Conservation (phyloP, 1,140 invertebrate genomes). For the Neoseiulus cucumeris region DNA sequence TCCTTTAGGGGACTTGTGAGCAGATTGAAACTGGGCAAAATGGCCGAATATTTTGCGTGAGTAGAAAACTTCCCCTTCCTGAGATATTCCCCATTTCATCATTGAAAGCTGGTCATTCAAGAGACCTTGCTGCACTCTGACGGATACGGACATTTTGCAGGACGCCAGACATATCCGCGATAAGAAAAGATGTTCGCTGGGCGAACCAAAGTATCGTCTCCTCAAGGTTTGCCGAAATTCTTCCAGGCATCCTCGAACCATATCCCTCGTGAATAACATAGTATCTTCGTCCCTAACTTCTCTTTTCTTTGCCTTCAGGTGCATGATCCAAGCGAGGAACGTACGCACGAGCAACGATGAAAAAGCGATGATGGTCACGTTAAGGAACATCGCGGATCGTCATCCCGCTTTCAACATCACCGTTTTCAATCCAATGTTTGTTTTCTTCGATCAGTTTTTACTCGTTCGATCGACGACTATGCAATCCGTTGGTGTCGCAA, state of each 20-base stretch:
- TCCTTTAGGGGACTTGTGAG: background rate
- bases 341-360: constrained; percentile 72
- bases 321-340: constrained; percentile 68
- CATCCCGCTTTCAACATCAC: constrained; percentile 54
- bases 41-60: background rate
- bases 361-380: constrained; percentile 63
- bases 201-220: constrained; percentile 2
- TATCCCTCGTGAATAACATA: no score
- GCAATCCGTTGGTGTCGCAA: constrained; percentile 76
- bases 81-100: no score
- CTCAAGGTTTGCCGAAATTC: constrained; percentile 8
- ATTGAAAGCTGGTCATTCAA: no score
- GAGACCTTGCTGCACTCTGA: background rate
- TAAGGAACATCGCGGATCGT: constrained; percentile 51
- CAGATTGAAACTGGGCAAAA: background rate
- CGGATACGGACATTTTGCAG: background rate
- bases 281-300: no score
- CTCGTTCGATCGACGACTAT: constrained; percentile 74
- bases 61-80: background rate
- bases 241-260: no score
- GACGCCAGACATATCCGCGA: background rate
- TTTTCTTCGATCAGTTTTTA: constrained; percentile 88
- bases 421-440: constrained; percentile 82
- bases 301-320: constrained; percentile 36
- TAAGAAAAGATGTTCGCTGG: constrained; percentile 4